These are phyloP conservation scores for Augochlorella aurata DNA, from an alignment of 2,888 invertebrate species.

Conservation along the genomic window DNA sequence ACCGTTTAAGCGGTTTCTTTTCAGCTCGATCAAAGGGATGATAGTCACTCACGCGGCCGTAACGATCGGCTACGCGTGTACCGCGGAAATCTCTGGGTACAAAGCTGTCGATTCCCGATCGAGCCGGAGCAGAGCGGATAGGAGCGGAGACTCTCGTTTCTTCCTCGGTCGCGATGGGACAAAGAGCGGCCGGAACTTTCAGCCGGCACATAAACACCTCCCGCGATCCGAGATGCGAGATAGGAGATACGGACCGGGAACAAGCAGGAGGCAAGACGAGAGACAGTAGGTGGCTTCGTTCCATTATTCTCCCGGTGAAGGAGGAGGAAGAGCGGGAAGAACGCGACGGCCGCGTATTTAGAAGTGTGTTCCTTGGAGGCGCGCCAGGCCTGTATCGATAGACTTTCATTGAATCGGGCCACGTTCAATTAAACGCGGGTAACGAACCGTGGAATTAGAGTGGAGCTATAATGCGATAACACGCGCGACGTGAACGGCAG, in stretches of 20 bases:
- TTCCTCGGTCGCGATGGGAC: neutral
- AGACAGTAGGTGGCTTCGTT: neutral
- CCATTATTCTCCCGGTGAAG: conserved; percentile 1
- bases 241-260: neutral
- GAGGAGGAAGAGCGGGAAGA: neutral
- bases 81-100: conserved; percentile 5
- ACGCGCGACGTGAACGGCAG: conserved; percentile 34
- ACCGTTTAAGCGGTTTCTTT: neutral
- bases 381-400: conserved; percentile 54
- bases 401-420: conserved; percentile 45
- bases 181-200: conserved; percentile 1
- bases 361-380: conserved; percentile 36
- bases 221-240: neutral
- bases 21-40: neutral
- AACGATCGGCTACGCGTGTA: neutral
- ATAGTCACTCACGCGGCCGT: neutral
- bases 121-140: neutral
- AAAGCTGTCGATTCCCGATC: conserved; percentile 6
- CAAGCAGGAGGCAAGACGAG: neutral
- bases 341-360: conserved; percentile 5
- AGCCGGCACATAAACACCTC: neutral
- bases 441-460: conserved; percentile 61
- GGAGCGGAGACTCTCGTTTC: neutral
- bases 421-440: conserved; percentile 59
- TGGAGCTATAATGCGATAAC: conserved; percentile 52